These are phyloP conservation scores for Vespertilio murinus DNA, from an alignment of 2,797 vertebrate genomes.

Conservation along the genomic window DNA sequence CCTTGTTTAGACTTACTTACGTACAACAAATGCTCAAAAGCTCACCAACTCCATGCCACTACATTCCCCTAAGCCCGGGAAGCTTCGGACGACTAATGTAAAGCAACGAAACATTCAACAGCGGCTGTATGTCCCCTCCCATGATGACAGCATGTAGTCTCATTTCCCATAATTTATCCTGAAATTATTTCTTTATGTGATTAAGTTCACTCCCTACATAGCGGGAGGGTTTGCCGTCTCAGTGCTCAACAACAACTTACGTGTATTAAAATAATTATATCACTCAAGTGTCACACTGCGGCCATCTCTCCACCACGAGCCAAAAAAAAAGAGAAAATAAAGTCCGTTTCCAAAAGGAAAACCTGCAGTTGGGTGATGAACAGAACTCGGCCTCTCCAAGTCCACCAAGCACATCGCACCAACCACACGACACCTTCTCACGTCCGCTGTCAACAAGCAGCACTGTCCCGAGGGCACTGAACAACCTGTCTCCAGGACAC, in stretches of 20 bases:
- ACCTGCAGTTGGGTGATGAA: background rate
- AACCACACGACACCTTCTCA: background rate
- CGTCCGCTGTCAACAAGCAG: background rate
- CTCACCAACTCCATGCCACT: background rate
- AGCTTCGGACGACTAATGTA: background rate
- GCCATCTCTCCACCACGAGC: background rate
- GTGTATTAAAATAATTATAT: slow-evolving; percentile 38
- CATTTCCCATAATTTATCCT: slow-evolving; percentile 31
- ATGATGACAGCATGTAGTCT: background rate
- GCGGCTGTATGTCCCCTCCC: background rate
- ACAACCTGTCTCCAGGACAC: background rate
- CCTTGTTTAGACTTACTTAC: background rate
- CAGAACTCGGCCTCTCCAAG: background rate
- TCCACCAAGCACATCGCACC: background rate
- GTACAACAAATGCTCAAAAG: background rate
- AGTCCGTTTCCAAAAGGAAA: background rate
- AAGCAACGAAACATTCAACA: background rate
- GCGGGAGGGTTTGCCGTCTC: background rate
- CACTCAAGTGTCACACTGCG: background rate
- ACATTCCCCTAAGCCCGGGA: background rate
- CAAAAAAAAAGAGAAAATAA: background rate
- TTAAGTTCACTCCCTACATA: background rate
- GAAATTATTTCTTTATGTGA: slow-evolving; percentile 43
- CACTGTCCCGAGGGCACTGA: background rate
- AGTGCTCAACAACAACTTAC: background rate